Evolutionary conservation across 2,888 invertebrate species (phyloP), one percentile per base, ranked within the genome.

Genomic region (Heliconius aoede): DNA sequence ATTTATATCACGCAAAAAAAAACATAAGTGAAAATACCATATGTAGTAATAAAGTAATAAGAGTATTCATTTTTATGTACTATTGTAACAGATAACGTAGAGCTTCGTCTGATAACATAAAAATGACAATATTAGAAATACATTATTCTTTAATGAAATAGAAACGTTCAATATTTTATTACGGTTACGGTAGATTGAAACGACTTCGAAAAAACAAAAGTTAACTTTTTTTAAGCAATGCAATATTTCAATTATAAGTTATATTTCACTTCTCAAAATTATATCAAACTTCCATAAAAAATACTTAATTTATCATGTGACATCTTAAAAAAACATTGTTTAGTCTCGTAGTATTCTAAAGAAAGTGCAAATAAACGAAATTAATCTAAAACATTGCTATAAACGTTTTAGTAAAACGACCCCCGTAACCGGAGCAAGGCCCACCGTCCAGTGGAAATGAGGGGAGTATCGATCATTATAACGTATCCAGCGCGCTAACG

Each of bases 391-490:
- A 55, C 72, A 78, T 60, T 78, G 71, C 68, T 58, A 58, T 26
- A 28, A 28, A 60, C 60, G 68, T 72, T 78, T 76, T 73, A 79
- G 79, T 79, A 78, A 79, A 80, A 78, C 82, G 84, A 84, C 83
- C 84, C 83, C 79, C 78, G 81, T 86, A 90, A 89, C 89, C 89
- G 85, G 88, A 89, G 90, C 90, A 87, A 87, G 85, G 89, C 87
- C 88, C 86, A 88, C 87, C 87, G 89, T 88, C 88, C 86, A 88
- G 87, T 87, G 84, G 88, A 85, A 85, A 87, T 86, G 87, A 87
- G 85, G 87, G 86, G 89, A 91, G 89, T 92, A 93, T 94, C 91
- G 92, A 93, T 93, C 93, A 92, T 92, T 93, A 92, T 92, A 94
- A 92, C 68, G 92, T 92, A 90, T 91, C 90, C 90, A 88, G 86